Evolutionary conservation across 2,888 invertebrate genomes (phyloP), one percentile per base, ranked within the genome.

Genomic region (Chelonus formosanus): DNA sequence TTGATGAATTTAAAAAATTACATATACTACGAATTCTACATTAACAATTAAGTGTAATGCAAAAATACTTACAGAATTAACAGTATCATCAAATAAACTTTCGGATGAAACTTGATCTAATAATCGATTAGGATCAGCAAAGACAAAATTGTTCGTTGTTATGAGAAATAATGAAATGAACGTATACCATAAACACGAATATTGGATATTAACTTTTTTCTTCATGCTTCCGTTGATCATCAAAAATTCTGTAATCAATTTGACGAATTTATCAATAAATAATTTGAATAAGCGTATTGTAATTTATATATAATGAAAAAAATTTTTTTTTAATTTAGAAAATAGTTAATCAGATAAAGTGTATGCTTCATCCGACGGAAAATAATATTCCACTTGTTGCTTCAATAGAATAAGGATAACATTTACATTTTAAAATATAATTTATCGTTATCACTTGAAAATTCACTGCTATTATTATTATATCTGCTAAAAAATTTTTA

Each of bases 81-180:
- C 80, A 10, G 73, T 70, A 40, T 77, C 75, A 7, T 71, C 75
- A 62, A 65, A 69, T 20, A 71, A 73, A 67, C 63, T 73, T 10
- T 80, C 77, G 62, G 64, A 68, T 62, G 73, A 78, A 45, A 75
- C 67, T 68, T 75, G 63, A 31, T 74, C 75, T 8, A 78, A 68
- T 5, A 77, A 74, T 31, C 80, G 79, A 50, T 76, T 75, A 3
- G 79, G 76, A 32, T 71, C 73, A 36, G 75, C 78, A 31, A 64
- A 55, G 34, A 77, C 74, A 4, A 45, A 53, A 5, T 47, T 34
- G 4, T 32, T 10, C 43, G 36, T 53, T 5, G 47, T 20, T 20
- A 62, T n/a, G 20, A 31, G 36, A 31, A 63, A 20, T 31, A 36
- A 54, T 3, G 45, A 55, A n/a, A 67, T 35, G 31, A 56, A 44